Evolutionary conservation across 1,140 invertebrate genomes (phyloP).

Genomic region (Drosophila carrolli): DNA sequence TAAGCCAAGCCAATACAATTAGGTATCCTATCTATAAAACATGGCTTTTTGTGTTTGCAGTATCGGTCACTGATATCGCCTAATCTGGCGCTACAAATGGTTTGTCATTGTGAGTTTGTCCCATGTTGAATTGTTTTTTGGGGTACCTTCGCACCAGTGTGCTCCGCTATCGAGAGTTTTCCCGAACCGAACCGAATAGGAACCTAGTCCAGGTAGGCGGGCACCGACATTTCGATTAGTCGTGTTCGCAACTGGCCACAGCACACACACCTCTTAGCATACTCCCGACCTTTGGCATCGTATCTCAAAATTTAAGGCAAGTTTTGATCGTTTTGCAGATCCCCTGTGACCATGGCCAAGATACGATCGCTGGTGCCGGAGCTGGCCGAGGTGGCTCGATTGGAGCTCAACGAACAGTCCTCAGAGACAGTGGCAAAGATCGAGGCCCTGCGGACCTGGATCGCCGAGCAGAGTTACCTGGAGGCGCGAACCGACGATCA

Average conservation of each 20-base stretch:
- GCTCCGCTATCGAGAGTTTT: background rate
- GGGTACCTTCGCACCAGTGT: constrained; percentile 19
- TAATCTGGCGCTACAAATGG: constrained; percentile 11
- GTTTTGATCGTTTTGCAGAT: constrained; percentile 32
- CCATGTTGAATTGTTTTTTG: background rate
- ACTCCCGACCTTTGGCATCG: constrained; percentile 9
- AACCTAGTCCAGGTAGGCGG: constrained; percentile 30
- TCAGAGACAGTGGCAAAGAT: constrained; percentile 85
- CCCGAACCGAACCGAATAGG: constrained; percentile 1
- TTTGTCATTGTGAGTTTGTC: constrained; percentile 33
- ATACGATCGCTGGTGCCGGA: constrained; percentile 85
- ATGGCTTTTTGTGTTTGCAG: constrained; percentile 19
- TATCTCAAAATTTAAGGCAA: constrained; percentile 27
- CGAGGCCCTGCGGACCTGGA: constrained; percentile 86
- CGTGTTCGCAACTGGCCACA: constrained; percentile 43
- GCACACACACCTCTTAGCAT: constrained; percentile 17
- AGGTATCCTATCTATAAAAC: constrained; percentile 15
- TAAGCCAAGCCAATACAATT: too few relatives aligned
- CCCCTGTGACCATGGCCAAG: constrained; percentile 73
- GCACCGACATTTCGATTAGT: constrained; percentile 55
- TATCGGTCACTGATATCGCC: constrained; percentile 20
- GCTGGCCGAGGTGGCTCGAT: constrained; percentile 85
- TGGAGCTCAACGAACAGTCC: constrained; percentile 87
- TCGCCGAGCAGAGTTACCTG: constrained; percentile 87
- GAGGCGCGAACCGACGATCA: constrained; percentile 86